Evolutionary conservation across 2,797 vertebrate species (phyloP).

Genomic region (Schizopygopsis malacanthus): DNA sequence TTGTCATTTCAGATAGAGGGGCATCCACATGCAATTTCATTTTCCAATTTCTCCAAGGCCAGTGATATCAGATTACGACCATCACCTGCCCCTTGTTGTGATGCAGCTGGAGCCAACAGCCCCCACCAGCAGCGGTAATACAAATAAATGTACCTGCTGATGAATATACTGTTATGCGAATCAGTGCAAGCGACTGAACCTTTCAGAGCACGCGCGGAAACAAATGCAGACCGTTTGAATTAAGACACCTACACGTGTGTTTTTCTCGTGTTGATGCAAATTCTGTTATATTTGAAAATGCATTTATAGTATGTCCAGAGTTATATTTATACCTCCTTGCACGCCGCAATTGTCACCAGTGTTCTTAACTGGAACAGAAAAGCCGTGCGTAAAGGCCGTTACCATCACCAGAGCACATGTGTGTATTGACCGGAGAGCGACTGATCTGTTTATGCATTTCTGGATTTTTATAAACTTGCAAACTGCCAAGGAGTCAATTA

Average conservation of each 20-base stretch:
- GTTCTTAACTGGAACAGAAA: constrained; percentile 16
- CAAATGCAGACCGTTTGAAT: constrained; percentile 2
- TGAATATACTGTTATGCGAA: constrained; percentile 29
- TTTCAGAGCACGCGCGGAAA: background rate
- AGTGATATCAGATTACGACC: constrained; percentile 36
- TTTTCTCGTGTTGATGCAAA: background rate
- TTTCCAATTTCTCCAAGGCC: constrained; percentile 43
- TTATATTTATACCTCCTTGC: background rate
- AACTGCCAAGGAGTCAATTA: constrained; percentile 66
- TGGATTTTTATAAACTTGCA: constrained; percentile 59
- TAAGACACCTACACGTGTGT: background rate
- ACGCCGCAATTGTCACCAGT: constrained; percentile 7
- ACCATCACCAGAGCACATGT: constrained; percentile 21
- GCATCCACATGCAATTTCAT: constrained; percentile 50
- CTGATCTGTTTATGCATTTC: constrained; percentile 58
- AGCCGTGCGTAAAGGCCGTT: constrained; percentile 15
- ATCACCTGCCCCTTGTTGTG: constrained; percentile 32
- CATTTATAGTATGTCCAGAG: background rate
- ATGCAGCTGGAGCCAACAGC: constrained; percentile 36
- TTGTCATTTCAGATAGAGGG: constrained; percentile 53
- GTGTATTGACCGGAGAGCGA: constrained; percentile 51
- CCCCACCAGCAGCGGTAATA: constrained; percentile 11
- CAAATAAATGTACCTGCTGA: constrained; percentile 23
- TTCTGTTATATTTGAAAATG: background rate
- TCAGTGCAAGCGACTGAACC: background rate